Evolutionary conservation across 2,797 vertebrate species (phyloP), one percentile per base, ranked within the genome.

Genomic region (Thaleichthys pacificus): DNA sequence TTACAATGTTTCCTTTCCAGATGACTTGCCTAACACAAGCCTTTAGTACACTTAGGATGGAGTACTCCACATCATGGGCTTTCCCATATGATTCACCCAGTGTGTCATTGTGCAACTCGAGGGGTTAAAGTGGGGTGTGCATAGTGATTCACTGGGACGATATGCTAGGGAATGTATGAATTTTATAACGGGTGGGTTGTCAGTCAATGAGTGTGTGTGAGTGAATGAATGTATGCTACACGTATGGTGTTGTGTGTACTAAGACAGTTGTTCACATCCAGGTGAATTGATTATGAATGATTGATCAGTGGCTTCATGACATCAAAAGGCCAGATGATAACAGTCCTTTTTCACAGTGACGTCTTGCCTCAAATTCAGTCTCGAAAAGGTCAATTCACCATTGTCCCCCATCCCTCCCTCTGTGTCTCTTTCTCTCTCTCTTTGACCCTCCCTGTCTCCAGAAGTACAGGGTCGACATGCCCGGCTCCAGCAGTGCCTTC

Each of bases 401-500:
- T 56, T n/a, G 15, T n/a, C 51, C 51, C n/a, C 51, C 51, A 17
- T 56, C 51, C 17, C 17, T 54, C 51, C 5, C 51, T 54, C 17
- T 19, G 15, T 68, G 22, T 30, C 66, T 49, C 51, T 30, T 32
- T 61, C 15, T 73, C 61, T 26, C 28, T 30, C 1, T 67, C 30
- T 60, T n/a, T 42, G 7, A 12, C n/a, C 12, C 19, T 15, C 19
- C 7, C 68, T 24, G 19, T 42, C 75, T 72, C 61, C 90, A 99
- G 97, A 99, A 99, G 93, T 99, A 96, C 88, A 94, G 97, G 90
- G 91, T 96, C 82, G 98, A 99, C 91, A 99, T 99, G 97, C 98
- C 98, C 89, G 97, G 98, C 85, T 99, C 98, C 71, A 97, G 96
- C 91, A 98, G 96, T 77, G 96, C 97, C 95, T 99, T 99, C 85